These are phyloP conservation scores for Bombus huntii DNA, from an alignment of 1,140 invertebrate genomes.

Conservation along the genomic window DNA sequence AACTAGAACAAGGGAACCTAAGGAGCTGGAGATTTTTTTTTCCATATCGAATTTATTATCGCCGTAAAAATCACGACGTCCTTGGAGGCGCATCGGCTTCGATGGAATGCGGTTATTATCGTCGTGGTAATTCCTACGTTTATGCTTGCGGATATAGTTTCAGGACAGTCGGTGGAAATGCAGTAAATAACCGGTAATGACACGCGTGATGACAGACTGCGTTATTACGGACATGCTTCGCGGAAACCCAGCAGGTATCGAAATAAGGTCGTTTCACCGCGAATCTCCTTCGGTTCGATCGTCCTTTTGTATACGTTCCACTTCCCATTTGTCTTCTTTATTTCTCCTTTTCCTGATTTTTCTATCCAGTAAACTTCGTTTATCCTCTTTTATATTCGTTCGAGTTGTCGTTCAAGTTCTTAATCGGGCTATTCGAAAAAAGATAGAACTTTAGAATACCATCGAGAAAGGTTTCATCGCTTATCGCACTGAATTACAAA, in stretches of 20 bases:
- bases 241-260: slow-evolving; percentile 34
- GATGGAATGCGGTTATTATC: slow-evolving; percentile 57
- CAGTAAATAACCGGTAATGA: slow-evolving; percentile 61
- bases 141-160: slow-evolving; percentile 23
- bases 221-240: slow-evolving; percentile 23
- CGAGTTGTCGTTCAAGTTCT: neutral
- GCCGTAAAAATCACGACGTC: slow-evolving; percentile 21
- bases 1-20: slow-evolving; percentile 25
- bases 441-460: neutral
- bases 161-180: slow-evolving; percentile 53
- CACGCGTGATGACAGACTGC: slow-evolving; percentile 48
- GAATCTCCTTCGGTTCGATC: neutral
- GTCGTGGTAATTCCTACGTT: slow-evolving; percentile 42
- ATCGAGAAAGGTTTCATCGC: neutral
- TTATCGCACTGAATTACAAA: too few species aligned
- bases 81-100: neutral
- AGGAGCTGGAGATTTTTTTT: neutral
- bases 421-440: neutral
- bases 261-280: slow-evolving; percentile 40
- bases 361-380: too few species aligned
- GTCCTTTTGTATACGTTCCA: neutral
- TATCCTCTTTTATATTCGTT: too few species aligned
- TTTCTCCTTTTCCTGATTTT: too few species aligned
- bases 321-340: neutral
- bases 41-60: slow-evolving; percentile 10